These are phyloP conservation scores for Mola mola DNA, from an alignment of 2,113 vertebrate genomes.

Conservation along the genomic window DNA sequence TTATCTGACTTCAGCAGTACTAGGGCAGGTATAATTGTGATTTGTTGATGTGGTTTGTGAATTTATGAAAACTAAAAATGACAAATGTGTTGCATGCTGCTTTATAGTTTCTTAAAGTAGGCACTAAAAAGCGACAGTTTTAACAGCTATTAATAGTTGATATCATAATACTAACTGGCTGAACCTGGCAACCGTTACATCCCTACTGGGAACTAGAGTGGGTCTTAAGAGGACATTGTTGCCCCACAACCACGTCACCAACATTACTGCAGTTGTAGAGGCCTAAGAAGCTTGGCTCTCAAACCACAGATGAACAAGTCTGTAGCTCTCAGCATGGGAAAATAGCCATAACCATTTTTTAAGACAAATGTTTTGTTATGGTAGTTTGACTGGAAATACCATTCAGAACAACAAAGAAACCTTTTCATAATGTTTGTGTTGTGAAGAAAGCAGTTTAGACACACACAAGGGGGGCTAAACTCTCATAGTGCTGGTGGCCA, in stretches of 20 bases:
- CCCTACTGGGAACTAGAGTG: too few species aligned
- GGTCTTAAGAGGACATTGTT: background rate
- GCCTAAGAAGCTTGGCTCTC: background rate
- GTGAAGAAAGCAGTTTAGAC: constrained; percentile 11
- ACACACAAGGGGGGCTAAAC: constrained; percentile 1
- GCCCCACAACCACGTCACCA: background rate
- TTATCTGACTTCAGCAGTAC: too few species aligned
- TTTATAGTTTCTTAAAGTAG: too few species aligned
- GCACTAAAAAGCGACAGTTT: too few species aligned
- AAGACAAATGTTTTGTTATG: background rate
- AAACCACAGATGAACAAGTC: too few species aligned
- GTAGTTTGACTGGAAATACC: background rate
- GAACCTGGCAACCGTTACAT: too few species aligned
- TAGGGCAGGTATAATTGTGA: too few species aligned
- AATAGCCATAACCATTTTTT: constrained; percentile 9
- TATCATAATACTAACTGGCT: too few species aligned
- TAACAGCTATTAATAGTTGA: too few species aligned
- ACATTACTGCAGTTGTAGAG: background rate
- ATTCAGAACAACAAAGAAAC: background rate
- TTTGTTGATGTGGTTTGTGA: too few species aligned
- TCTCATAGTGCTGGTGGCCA: constrained; percentile 8
- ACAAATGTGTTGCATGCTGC: too few species aligned
- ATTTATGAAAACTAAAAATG: too few species aligned
- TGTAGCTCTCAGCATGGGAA: background rate
- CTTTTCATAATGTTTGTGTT: background rate